Percentiles rank a stretch among this genome's conserved stretches.
phyloP scores from a whole-genome alignment of 2,113 vertebrate species.

The Phalacrocorax brasilianus region DNA sequence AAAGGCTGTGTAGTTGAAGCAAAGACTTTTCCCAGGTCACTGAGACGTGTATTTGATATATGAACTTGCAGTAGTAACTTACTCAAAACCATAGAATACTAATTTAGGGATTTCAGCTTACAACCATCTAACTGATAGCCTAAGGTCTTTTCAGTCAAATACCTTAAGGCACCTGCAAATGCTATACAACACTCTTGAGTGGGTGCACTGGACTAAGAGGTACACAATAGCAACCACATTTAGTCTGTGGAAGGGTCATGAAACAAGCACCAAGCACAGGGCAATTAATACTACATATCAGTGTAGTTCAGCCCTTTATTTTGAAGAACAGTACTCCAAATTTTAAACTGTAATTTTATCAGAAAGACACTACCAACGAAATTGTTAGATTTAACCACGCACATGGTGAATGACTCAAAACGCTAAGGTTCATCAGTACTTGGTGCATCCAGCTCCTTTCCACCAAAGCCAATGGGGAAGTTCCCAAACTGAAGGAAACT shows the following conservation, averaged over 20 bases:
- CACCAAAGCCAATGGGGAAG: not conserved
- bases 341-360: not conserved
- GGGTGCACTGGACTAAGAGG: not conserved
- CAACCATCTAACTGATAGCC: not conserved
- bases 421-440: not conserved
- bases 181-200: not conserved
- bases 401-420: not conserved
- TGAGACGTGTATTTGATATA: not conserved
- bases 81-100: not conserved
- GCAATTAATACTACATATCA: not conserved
- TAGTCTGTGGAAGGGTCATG: not conserved
- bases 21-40: not conserved
- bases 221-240: not conserved
- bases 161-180: not conserved
- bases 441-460: not conserved
- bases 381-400: not conserved
- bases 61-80: not conserved
- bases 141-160: not conserved
- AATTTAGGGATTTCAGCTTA: not conserved
- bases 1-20: not conserved
- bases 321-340: not conserved
- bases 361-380: not conserved
- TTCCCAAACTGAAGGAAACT: not conserved
- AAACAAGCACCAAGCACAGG: not conserved
- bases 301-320: not conserved